Conservation (phyloP, 2,113 vertebrate species). For the Limanda limanda region DNA sequence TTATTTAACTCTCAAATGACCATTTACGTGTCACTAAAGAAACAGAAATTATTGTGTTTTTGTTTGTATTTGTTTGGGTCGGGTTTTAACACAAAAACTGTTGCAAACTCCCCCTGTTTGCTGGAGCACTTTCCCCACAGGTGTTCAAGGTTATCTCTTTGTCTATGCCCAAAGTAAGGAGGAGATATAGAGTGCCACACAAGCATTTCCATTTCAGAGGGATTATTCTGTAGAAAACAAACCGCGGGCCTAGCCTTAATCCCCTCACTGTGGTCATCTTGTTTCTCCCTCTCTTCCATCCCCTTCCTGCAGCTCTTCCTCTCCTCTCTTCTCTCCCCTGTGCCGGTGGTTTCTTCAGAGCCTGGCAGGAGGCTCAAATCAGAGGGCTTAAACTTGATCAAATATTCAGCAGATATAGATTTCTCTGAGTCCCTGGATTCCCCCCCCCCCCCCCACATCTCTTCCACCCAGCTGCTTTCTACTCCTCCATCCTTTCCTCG, state of each 20-base stretch:
- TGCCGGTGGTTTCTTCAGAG: constrained; percentile 45
- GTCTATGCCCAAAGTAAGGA: not conserved
- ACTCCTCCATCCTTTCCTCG: constrained; percentile 15
- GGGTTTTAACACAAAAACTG: no score
- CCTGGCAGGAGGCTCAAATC: constrained; percentile 71
- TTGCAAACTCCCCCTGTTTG: not conserved
- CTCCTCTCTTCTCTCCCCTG: constrained; percentile 19
- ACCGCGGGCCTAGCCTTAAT: not conserved
- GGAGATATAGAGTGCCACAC: not conserved
- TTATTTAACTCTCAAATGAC: no score
- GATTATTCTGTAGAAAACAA: constrained; percentile 19
- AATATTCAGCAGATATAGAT: constrained; percentile 83
- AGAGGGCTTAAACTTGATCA: constrained; percentile 75
- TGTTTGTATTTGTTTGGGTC: no score
- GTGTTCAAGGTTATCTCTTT: not conserved
- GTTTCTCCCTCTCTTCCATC: constrained; percentile 7
- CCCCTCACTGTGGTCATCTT: constrained; percentile 39
- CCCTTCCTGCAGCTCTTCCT: constrained; percentile 38
- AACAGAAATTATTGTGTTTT: no score
- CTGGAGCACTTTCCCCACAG: not conserved
- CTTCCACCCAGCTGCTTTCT: constrained; percentile 59
- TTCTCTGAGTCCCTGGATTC: constrained; percentile 71
- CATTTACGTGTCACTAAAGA: no score
- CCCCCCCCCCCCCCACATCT: no score
- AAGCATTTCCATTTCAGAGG: constrained; percentile 20